phyloP scores from a whole-genome alignment of 1,140 invertebrate genomes.

The Ylistrum balloti region DNA sequence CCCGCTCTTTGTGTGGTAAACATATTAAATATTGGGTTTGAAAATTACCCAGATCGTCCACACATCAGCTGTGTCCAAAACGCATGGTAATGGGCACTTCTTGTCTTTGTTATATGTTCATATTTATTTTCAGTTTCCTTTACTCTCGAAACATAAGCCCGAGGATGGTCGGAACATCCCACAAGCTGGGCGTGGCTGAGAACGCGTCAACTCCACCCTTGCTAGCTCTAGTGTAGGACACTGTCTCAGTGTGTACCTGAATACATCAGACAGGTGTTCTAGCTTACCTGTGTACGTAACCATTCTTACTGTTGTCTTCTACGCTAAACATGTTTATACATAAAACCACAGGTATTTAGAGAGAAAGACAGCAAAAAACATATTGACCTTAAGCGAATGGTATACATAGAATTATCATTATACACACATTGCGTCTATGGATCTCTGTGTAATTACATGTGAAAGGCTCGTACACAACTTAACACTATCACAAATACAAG shows the following conservation, averaged over 20 bases:
- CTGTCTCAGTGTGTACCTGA: neutral
- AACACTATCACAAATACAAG: neutral
- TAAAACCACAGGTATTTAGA: constrained; percentile 27
- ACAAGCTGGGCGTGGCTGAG: neutral
- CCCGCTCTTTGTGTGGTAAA: constrained; percentile 32
- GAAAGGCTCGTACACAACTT: neutral
- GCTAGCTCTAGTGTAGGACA: neutral
- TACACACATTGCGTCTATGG: constrained; percentile 6
- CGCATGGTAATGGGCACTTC: neutral
- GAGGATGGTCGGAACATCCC: neutral
- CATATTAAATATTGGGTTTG: constrained; percentile 36
- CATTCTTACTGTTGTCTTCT: neutral
- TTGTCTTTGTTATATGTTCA: neutral
- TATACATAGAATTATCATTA: constrained; percentile 30
- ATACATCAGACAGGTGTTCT: constrained; percentile 20
- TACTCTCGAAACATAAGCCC: neutral
- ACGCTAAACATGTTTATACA: constrained; percentile 28
- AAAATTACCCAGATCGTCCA: neutral
- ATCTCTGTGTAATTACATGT: neutral
- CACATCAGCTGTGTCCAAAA: constrained; percentile 32
- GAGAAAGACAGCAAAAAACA: neutral
- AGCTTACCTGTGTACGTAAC: neutral
- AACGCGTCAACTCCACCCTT: constrained; percentile 21
- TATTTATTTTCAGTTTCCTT: neutral
- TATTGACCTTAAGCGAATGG: constrained; percentile 15